Base-by-base conservation (phyloP, 2,888 invertebrate species). In the Troides oblongomaculatus region DNA sequence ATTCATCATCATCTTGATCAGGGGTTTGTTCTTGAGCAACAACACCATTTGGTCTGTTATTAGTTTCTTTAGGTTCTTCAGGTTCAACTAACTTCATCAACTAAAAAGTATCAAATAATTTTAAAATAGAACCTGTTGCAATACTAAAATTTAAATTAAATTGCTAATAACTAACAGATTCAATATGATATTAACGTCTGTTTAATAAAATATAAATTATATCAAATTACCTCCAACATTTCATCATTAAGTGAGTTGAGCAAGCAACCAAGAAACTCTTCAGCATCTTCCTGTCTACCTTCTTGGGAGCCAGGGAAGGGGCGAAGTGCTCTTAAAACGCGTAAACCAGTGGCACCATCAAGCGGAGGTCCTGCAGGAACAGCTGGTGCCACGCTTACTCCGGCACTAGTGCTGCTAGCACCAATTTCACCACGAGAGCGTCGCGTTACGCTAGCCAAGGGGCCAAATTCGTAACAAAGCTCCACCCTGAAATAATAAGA, bases 221-320 rank as follows among this genome's bases (percentile, higher is more conserved):
- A n/a, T 53, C 6, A n/a, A 53, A 53, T 58, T 79, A 97, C 96
- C 93, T 98, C 97, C 3, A 97, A 94, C 98, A 99, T 98, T 93
- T 99, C 99, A 87, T 99, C 99, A 83, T 99, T 98, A 69, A 99
- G 94, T 39, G 97, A 97, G 89, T 99, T 99, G 36, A 99, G 94
- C 73, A 99, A 93, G 84, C 97, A 97, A 10, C 98, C 97, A 2
- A 99, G 94, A 89, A 99, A 99, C 85, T 99, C 99, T 87, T 99
- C 99, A 0, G 99, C 99, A 89, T 99, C 99, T 84, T 99, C 99
- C 86, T 99, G 99, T 25, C 97, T 93, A 0, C 98, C 99, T 85
- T 97, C 97, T 66, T 97, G 96, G 23, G 89, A 89, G 74, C 92
- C 93, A 18, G 88, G 86, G 86, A 92, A 92, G 77, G 95, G 94